phyloP scores from a whole-genome alignment of 2,113 vertebrate species.

The Vidua chalybeata region DNA sequence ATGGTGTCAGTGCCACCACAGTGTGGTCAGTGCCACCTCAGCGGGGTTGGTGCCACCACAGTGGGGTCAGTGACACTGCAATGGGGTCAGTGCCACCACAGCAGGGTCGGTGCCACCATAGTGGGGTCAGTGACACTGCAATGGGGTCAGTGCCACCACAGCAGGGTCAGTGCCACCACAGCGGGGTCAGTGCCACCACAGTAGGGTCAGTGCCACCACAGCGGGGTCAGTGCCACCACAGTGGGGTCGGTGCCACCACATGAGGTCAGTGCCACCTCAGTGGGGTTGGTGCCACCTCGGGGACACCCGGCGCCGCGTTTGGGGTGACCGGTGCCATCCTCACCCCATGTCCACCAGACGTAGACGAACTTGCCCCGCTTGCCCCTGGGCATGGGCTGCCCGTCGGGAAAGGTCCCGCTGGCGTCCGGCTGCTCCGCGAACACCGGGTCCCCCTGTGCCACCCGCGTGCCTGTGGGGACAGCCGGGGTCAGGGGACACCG shows the following conservation, averaged over 20 bases:
- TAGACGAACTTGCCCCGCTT: not conserved
- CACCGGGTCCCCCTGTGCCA: not conserved
- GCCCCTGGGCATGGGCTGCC: not conserved
- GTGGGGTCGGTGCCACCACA: too few relatives aligned
- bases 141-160: too few relatives aligned
- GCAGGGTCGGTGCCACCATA: not conserved
- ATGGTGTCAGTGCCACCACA: too few relatives aligned
- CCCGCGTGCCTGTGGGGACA: not conserved
- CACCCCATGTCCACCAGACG: not conserved
- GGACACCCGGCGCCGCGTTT: too few relatives aligned
- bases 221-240: too few relatives aligned
- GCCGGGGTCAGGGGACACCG: fast-evolving
- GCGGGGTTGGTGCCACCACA: too few relatives aligned
- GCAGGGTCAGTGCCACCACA: too few relatives aligned
- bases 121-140: too few relatives aligned
- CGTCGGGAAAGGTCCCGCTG: not conserved
- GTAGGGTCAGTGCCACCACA: too few relatives aligned
- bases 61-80: too few relatives aligned
- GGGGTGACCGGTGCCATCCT: not conserved
- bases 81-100: not conserved
- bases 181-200: not conserved
- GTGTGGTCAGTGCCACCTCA: not conserved
- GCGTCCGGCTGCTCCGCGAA: not conserved
- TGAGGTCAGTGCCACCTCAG: not conserved
- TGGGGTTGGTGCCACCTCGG: not conserved